Percentiles rank a stretch among this genome's conserved stretches.
Conservation (phyloP, 2,888 invertebrate genomes). For the Minunthozetes semirufus region DNA sequence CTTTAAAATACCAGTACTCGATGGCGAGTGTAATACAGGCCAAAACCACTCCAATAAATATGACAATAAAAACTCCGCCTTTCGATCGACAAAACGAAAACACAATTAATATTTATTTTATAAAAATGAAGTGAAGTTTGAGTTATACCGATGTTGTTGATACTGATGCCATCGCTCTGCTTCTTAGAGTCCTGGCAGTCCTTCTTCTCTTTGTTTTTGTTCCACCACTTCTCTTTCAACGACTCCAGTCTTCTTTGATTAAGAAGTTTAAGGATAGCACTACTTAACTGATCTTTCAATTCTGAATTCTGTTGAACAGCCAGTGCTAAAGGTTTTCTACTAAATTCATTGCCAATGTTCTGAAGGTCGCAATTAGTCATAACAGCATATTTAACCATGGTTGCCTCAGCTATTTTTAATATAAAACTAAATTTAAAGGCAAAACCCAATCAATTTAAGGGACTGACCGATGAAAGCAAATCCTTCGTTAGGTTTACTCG, state of each 20-base stretch:
- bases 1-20: conserved; percentile 60
- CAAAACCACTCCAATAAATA: conserved; percentile 86
- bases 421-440: conserved; percentile 38
- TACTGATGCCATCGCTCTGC: conserved; percentile 93
- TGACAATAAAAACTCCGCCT: conserved; percentile 89
- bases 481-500: conserved; percentile 44
- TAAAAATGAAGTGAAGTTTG: background rate
- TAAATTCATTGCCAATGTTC: conserved; percentile 92
- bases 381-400: conserved; percentile 73
- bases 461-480: conserved; percentile 74
- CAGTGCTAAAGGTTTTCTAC: conserved; percentile 91
- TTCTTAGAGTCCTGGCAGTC: conserved; percentile 75
- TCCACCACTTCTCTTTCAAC: conserved; percentile 84
- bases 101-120: background rate
- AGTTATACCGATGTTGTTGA: conserved; percentile 61
- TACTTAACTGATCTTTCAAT: conserved; percentile 85
- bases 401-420: conserved; percentile 66
- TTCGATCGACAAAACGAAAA: background rate
- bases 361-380: conserved; percentile 80
- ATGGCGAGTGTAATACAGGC: conserved; percentile 83
- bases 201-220: conserved; percentile 44
- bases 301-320: conserved; percentile 95
- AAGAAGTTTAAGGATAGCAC: conserved; percentile 83
- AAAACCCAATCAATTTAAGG: background rate
- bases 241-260: conserved; percentile 87